A percentile compares a stretch with the other conserved stretches of the same genome.
These are phyloP conservation scores for Sciaenops ocellatus DNA, from an alignment of 2,797 vertebrate genomes.

Conservation along the genomic window DNA sequence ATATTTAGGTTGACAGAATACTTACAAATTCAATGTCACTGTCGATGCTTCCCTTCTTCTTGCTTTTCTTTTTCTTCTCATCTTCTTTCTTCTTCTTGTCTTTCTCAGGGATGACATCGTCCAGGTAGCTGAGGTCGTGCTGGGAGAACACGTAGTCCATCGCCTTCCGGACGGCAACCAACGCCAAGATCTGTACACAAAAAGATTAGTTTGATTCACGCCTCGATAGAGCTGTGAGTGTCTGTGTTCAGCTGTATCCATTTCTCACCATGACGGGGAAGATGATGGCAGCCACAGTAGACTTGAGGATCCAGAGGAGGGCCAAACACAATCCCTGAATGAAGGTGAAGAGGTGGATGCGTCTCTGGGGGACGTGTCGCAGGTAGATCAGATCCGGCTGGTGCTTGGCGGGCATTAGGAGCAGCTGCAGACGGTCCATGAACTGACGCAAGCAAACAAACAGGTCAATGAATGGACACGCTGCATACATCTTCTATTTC, in stretches of 20 bases:
- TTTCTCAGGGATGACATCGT: conserved; percentile 99
- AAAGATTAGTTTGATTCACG: not conserved
- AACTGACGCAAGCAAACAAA: conserved; percentile 82
- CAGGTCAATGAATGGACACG: not conserved
- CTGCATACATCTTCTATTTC: not conserved
- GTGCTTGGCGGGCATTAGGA: conserved; percentile 98
- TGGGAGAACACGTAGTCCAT: conserved; percentile 99
- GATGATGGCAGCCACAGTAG: conserved; percentile 97
- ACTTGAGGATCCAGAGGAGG: conserved; percentile 97
- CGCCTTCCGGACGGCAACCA: conserved; percentile 96
- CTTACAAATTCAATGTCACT: conserved; percentile 96
- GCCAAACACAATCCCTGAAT: conserved; percentile 94
- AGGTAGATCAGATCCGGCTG: conserved; percentile 99
- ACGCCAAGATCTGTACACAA: conserved; percentile 90
- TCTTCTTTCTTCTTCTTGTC: conserved; percentile 99
- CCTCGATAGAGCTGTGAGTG: fast-evolving
- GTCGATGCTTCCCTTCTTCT: conserved; percentile 94
- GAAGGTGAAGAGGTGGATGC: conserved; percentile 98
- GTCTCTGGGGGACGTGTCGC: conserved; percentile 95
- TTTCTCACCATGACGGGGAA: conserved; percentile 97
- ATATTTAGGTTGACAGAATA: not conserved
- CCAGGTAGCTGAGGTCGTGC: conserved; percentile 97
- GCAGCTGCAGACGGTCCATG: conserved; percentile 97
- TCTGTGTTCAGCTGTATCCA: fast-evolving
- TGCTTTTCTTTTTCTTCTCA: conserved; percentile 97